Conservation (phyloP, 2,797 vertebrate species). For the Gobio occitaniae region DNA sequence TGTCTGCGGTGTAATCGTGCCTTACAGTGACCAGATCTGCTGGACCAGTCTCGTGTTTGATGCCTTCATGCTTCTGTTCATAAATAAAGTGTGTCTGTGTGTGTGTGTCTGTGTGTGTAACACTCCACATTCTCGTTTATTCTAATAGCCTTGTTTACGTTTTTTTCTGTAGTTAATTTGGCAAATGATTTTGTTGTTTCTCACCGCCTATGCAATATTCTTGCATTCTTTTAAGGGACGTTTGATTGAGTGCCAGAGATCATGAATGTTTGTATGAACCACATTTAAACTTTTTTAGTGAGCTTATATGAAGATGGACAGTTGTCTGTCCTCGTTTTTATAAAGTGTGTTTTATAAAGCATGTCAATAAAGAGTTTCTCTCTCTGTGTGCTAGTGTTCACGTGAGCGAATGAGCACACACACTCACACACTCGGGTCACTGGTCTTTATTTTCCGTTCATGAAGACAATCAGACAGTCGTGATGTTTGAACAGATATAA, state of each 20-base stretch:
- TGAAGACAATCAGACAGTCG: not conserved
- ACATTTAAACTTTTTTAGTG: not conserved
- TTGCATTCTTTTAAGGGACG: not conserved
- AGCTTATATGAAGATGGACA: not conserved
- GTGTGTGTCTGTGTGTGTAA: not conserved
- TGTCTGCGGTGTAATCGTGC: not conserved
- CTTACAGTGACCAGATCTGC: constrained; percentile 17
- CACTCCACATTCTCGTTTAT: not conserved
- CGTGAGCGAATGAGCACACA: not conserved
- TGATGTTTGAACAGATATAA: not conserved
- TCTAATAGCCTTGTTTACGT: no score
- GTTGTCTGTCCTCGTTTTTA: constrained; percentile 6
- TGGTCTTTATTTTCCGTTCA: not conserved
- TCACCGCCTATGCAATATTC: not conserved
- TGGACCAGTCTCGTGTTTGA: not conserved
- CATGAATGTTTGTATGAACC: constrained; percentile 16
- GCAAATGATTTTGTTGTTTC: not conserved
- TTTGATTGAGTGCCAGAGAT: constrained; percentile 4
- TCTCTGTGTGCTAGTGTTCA: not conserved
- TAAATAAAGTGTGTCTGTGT: not conserved
- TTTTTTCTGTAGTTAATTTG: not conserved
- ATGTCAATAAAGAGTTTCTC: constrained; percentile 28
- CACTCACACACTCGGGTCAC: not conserved
- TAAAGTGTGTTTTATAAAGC: constrained; percentile 27
- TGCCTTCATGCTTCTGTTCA: constrained; percentile 30